Conservation (phyloP, 1,140 invertebrate genomes). For the Drosophila lini region DNA sequence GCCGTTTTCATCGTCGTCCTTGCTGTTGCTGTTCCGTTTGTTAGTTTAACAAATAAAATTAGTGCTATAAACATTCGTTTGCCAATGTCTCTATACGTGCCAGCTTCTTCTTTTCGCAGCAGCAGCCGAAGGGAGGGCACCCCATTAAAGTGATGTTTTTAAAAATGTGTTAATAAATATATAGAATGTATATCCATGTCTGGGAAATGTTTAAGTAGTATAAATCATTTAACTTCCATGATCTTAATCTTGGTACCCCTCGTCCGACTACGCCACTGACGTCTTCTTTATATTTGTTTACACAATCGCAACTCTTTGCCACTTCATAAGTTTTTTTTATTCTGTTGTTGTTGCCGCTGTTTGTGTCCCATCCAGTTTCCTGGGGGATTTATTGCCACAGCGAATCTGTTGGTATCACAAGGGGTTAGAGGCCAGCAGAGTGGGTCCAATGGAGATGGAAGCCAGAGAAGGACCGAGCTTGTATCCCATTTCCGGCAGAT, state of each 20-base stretch:
- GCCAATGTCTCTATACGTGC: slow-evolving; percentile 43
- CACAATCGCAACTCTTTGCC: slow-evolving; percentile 71
- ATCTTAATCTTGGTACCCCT: slow-evolving; percentile 1
- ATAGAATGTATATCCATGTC: background rate
- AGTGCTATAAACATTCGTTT: slow-evolving; percentile 77
- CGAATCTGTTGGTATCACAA: slow-evolving; percentile 22
- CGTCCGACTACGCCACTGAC: slow-evolving; percentile 12
- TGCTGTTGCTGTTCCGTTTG: slow-evolving; percentile 44
- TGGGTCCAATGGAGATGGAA: slow-evolving; percentile 41
- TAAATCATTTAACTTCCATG: slow-evolving; percentile 20
- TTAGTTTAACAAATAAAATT: slow-evolving; percentile 79
- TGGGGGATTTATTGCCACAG: slow-evolving; percentile 44
- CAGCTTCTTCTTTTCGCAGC: background rate
- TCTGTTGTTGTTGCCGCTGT: slow-evolving; percentile 15
- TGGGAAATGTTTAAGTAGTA: background rate
- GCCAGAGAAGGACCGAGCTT: slow-evolving; percentile 30
- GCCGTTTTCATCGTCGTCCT: slow-evolving; percentile 15
- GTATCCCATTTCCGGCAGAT: slow-evolving; percentile 68
- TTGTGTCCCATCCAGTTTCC: slow-evolving; percentile 31
- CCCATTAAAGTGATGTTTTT: slow-evolving; percentile 15
- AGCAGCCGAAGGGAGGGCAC: background rate
- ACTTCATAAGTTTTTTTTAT: slow-evolving; percentile 57
- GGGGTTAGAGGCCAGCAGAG: slow-evolving; percentile 2
- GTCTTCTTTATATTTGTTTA: slow-evolving; percentile 61
- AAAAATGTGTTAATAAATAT: slow-evolving; percentile 8